phyloP scores from a whole-genome alignment of 2,113 vertebrate species.

The Calidris pugnax region DNA sequence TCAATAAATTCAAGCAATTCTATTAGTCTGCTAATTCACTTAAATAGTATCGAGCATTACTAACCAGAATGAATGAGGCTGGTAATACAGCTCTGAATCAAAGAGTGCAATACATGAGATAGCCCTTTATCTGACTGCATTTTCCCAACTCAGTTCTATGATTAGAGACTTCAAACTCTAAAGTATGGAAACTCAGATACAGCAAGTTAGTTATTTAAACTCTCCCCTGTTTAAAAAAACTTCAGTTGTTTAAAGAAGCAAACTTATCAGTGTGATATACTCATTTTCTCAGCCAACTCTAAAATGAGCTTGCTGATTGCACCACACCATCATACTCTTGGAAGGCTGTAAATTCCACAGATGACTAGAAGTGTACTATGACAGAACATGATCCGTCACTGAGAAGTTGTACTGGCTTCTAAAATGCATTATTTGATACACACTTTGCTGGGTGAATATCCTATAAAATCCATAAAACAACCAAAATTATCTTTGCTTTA shows the following conservation, averaged over 20 bases:
- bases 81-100: background rate
- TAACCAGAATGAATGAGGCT: background rate
- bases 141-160: background rate
- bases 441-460: background rate
- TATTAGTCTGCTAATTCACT: conserved; percentile 43
- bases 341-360: background rate
- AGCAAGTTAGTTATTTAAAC: background rate
- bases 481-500: background rate
- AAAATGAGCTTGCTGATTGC: background rate
- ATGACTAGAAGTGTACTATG: background rate
- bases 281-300: background rate
- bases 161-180: background rate
- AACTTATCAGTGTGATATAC: background rate
- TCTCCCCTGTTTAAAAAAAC: background rate
- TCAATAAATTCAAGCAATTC: conserved; percentile 34
- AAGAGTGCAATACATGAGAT: background rate
- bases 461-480: background rate
- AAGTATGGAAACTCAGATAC: background rate
- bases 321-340: background rate
- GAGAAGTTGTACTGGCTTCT: background rate
- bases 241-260: background rate
- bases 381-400: background rate
- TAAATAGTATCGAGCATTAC: background rate
- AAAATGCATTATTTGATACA: background rate
- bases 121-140: background rate